Conservation (phyloP, 2,888 invertebrate genomes). For the Scelioninae gen. 2 region DNA sequence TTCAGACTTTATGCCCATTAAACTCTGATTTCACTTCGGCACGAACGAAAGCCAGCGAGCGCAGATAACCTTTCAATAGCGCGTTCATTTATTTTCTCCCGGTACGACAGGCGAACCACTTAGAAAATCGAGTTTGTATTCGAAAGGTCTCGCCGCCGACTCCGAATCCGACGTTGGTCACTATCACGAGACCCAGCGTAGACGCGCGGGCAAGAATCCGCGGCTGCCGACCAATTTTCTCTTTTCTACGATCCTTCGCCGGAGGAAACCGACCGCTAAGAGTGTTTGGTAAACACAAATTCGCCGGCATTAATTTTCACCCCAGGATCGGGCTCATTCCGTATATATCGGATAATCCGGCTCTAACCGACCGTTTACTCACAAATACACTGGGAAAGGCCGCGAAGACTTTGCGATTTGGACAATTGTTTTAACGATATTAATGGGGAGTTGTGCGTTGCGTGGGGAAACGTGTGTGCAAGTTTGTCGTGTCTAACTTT, state of each 20-base stretch:
- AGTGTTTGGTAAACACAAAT: slow-evolving; percentile 44
- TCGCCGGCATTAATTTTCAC: slow-evolving; percentile 19
- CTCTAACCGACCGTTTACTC: no score
- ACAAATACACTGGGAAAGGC: no score
- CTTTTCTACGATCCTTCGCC: slow-evolving; percentile 7
- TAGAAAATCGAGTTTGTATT: slow-evolving; percentile 59
- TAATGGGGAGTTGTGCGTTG: no score
- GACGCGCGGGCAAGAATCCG: slow-evolving; percentile 25
- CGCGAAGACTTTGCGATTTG: no score
- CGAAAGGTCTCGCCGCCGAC: slow-evolving; percentile 38
- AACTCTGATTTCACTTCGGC: slow-evolving; percentile 67
- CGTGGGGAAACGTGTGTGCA: no score
- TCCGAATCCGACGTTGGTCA: slow-evolving; percentile 23
- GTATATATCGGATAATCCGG: no score
- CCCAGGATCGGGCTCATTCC: neutral
- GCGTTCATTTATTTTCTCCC: slow-evolving; percentile 65
- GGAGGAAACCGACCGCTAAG: neutral
- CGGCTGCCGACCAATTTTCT: slow-evolving; percentile 25
- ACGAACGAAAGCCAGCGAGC: slow-evolving; percentile 63
- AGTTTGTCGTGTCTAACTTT: no score
- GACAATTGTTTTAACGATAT: no score
- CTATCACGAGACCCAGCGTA: slow-evolving; percentile 29
- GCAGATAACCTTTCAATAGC: slow-evolving; percentile 68
- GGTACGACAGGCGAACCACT: slow-evolving; percentile 57
- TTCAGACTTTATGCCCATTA: slow-evolving; percentile 69